Evolutionary conservation across 2,888 invertebrate genomes (phyloP).

Genomic region (Cosmopolites sordidus): DNA sequence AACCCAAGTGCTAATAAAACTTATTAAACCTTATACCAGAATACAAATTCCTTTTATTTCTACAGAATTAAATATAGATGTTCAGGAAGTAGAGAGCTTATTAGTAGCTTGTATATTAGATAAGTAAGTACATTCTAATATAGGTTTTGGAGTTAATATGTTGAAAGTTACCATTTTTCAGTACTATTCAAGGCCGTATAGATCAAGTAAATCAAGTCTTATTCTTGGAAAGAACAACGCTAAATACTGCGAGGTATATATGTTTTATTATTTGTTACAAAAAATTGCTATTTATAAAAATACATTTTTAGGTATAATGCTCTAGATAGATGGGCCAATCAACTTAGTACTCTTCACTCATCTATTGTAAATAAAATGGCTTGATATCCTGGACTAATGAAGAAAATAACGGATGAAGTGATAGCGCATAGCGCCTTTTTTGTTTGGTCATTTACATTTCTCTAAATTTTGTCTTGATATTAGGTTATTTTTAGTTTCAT

Average conservation of each 20-base stretch:
- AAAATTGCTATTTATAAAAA: too few species aligned
- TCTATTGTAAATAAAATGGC: slow-evolving; percentile 90
- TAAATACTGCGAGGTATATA: slow-evolving; percentile 67
- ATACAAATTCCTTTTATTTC: slow-evolving; percentile 98
- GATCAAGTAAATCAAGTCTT: slow-evolving; percentile 94
- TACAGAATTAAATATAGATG: slow-evolving; percentile 88
- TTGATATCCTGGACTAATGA: slow-evolving; percentile 29
- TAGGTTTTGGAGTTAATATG: slow-evolving; percentile 3
- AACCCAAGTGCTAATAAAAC: slow-evolving; percentile 93
- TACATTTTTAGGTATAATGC: slow-evolving; percentile 72
- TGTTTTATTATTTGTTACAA: too few species aligned
- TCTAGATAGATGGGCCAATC: slow-evolving; percentile 93
- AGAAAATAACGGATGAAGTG: slow-evolving; percentile 23
- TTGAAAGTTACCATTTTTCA: slow-evolving; percentile 39
- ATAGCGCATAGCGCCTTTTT: slow-evolving; percentile 31
- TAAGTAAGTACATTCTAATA: slow-evolving; percentile 60
- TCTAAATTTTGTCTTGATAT: not conserved
- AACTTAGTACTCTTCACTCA: slow-evolving; percentile 80
- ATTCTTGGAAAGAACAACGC: slow-evolving; percentile 75
- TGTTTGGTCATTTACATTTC: slow-evolving; percentile 13
- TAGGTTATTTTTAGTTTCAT: not conserved
- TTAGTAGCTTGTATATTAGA: slow-evolving; percentile 97
- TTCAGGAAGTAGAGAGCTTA: slow-evolving; percentile 91
- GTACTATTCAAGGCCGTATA: slow-evolving; percentile 81
- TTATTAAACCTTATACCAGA: slow-evolving; percentile 96